phyloP scores from a whole-genome alignment of 2,888 invertebrate species.

The Limnephilus lunatus region DNA sequence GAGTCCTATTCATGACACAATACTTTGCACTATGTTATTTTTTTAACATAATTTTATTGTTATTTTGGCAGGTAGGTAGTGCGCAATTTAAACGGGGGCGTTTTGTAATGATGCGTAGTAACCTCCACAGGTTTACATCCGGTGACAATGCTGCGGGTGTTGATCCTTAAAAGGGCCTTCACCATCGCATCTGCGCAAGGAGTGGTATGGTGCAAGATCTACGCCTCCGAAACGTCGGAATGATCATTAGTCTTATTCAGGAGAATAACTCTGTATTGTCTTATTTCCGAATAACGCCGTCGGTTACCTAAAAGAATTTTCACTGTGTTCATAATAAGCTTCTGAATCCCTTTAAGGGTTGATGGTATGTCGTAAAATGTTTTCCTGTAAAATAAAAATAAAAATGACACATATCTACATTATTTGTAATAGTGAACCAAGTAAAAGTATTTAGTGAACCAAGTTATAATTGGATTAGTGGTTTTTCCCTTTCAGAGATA shows the following conservation, averaged over 20 bases:
- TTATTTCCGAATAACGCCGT: background rate
- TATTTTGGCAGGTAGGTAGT: background rate
- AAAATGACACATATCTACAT: too few species aligned
- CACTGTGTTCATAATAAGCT: too few species aligned
- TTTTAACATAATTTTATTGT: background rate
- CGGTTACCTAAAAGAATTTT: background rate
- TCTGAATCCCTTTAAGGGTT: too few species aligned
- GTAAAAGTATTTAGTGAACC: background rate
- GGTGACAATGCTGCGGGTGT: background rate
- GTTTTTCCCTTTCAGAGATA: background rate
- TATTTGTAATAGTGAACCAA: background rate
- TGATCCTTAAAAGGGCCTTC: background rate
- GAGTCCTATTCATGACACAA: too few species aligned
- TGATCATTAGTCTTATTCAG: background rate
- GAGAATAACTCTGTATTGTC: too few species aligned
- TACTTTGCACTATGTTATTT: too few species aligned
- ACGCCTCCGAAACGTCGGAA: background rate
- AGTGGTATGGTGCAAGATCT: background rate
- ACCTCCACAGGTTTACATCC: background rate
- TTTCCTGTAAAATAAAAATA: too few species aligned
- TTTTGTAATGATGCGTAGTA: background rate
- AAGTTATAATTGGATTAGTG: background rate
- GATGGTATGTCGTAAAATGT: too few species aligned
- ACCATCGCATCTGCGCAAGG: background rate
- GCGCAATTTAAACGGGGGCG: background rate